phyloP scores from a whole-genome alignment of 2,113 vertebrate genomes.

The Ptychochromis oligacanthus region DNA sequence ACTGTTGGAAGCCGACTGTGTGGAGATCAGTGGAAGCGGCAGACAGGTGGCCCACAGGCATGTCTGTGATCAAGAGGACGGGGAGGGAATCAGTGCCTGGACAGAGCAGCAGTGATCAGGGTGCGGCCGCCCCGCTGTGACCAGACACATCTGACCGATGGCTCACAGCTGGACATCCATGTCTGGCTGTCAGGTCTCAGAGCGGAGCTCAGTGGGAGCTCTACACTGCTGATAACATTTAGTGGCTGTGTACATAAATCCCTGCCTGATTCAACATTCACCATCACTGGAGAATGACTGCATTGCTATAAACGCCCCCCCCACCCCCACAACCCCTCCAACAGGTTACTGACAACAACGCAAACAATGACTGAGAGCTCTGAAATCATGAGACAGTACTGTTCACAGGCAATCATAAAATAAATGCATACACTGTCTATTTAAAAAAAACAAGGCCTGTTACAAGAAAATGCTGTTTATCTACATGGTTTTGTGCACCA shows the following conservation, averaged over 20 bases:
- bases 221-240: conserved; percentile 40
- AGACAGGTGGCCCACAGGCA: conserved; percentile 63
- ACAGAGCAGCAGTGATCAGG: conserved; percentile 59
- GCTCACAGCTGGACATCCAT: conserved; percentile 64
- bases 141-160: conserved; percentile 64
- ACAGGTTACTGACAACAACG: conserved; percentile 39
- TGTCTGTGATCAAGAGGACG: conserved; percentile 51
- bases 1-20: conserved; percentile 49
- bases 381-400: conserved; percentile 35
- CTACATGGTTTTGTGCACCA: conserved; percentile 55
- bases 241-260: conserved; percentile 43
- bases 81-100: conserved; percentile 44
- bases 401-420: conserved; percentile 49
- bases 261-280: conserved; percentile 23
- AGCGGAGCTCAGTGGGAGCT: conserved; percentile 34
- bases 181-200: conserved; percentile 62
- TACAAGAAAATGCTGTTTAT: conserved; percentile 50
- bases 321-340: not conserved
- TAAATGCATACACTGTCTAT: conserved; percentile 48
- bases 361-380: conserved; percentile 48
- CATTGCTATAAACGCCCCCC: conserved; percentile 8
- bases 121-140: conserved; percentile 51
- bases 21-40: conserved; percentile 58
- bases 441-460: conserved; percentile 38
- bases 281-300: conserved; percentile 24